phyloP scores from a whole-genome alignment of 2,888 invertebrate species.

The Chrysotoxum bicinctum region DNA sequence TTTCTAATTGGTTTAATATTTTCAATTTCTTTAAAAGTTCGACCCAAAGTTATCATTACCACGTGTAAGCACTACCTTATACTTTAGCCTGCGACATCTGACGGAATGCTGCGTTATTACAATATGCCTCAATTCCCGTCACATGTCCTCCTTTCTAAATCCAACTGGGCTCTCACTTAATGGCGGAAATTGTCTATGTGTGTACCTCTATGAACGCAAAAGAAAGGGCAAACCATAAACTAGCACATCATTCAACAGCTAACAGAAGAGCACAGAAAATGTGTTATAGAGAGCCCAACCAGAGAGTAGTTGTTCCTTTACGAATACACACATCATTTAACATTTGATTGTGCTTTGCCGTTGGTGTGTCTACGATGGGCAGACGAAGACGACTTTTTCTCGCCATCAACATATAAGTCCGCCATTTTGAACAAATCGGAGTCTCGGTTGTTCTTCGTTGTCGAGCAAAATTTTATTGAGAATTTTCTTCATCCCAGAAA shows the following conservation, averaged over 20 bases:
- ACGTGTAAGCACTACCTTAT: slow-evolving; percentile 5
- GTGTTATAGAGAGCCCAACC: slow-evolving; percentile 88
- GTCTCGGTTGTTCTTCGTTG: slow-evolving; percentile 73
- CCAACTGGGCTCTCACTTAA: slow-evolving; percentile 81
- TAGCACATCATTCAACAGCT: background rate
- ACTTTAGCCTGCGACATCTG: slow-evolving; percentile 32
- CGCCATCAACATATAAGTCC: slow-evolving; percentile 73
- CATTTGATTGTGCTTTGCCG: slow-evolving; percentile 66
- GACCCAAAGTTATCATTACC: background rate
- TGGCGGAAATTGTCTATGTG: slow-evolving; percentile 84
- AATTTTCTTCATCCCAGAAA: slow-evolving; percentile 71
- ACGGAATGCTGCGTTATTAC: slow-evolving; percentile 27
- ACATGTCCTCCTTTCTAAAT: slow-evolving; percentile 80
- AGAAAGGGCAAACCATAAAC: slow-evolving; percentile 29
- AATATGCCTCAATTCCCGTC: slow-evolving; percentile 34
- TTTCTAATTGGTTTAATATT: no score
- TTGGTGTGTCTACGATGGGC: slow-evolving; percentile 61
- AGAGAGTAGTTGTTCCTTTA: slow-evolving; percentile 83
- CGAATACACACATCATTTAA: slow-evolving; percentile 48
- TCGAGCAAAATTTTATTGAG: slow-evolving; percentile 70
- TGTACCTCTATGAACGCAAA: slow-evolving; percentile 23
- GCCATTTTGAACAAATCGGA: slow-evolving; percentile 73
- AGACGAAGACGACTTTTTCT: slow-evolving; percentile 69
- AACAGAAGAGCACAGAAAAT: slow-evolving; percentile 45
- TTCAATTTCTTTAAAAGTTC: no score